Conservation (phyloP, 1,140 invertebrate genomes). For the Mercenaria mercenaria region DNA sequence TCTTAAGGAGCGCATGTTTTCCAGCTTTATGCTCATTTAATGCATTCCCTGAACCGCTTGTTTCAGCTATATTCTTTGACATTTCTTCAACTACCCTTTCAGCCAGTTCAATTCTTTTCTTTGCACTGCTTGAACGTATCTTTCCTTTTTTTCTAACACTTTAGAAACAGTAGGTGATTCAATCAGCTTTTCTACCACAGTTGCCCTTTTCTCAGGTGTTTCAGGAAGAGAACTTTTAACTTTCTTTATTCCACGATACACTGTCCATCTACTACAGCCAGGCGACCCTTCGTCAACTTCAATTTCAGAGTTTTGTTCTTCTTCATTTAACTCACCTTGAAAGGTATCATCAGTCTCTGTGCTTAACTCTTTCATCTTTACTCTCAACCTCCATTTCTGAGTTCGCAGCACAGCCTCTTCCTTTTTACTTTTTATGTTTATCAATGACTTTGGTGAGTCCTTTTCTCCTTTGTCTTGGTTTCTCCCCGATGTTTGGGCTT, state of each 20-base stretch:
- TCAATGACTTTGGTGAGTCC: neutral
- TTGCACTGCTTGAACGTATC: neutral
- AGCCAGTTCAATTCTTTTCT: constrained; percentile 5
- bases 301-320: constrained; percentile 48
- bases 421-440: neutral
- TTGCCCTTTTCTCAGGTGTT: constrained; percentile 8
- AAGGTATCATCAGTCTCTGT: neutral
- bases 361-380: neutral
- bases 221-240: neutral
- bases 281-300: neutral
- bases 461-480: no score
- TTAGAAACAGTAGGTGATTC: neutral
- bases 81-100: neutral
- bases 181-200: neutral
- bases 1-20: neutral
- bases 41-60: neutral
- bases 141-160: neutral
- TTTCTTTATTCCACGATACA: neutral
- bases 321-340: constrained; percentile 18
- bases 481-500: neutral
- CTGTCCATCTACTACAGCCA: neutral
- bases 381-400: neutral
- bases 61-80: neutral
- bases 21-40: neutral
- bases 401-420: neutral